Evolutionary conservation across 1,140 invertebrate species (phyloP), one percentile per base, ranked within the genome.

Genomic region (Colletes latitarsis): DNA sequence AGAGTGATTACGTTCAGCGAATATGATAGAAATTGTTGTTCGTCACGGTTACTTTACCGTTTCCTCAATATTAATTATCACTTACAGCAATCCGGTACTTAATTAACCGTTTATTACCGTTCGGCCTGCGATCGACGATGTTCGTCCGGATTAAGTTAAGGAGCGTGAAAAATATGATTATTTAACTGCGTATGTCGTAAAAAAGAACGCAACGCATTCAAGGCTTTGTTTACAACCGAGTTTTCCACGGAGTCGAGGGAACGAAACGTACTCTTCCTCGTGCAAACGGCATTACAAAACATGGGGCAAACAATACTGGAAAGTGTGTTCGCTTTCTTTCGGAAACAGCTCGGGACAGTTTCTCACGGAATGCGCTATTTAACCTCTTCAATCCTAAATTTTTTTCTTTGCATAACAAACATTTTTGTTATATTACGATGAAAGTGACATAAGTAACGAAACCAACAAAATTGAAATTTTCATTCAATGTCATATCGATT

Each of bases 311-410:
- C 70, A 80, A 79, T 83, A 64, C 53, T 70, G 82, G 82, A 85
- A 80, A 80, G 76, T 10, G 66, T 72, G 6, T 77, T 74, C 21
- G 30, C 69, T 83, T 63, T 74, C 71, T 81, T 88, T 70, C 39
- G 63, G 77, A 85, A 76, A 60, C 62, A 4, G 10, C 60, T 64
- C 62, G 21, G 39, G 66, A 69, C 72, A 68, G 63, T 75, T 75
- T 71, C 70, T 46, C 69, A 68, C 68, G 63, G 41, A 39, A 71
- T 63, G 41, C 14, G 41, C 62, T 21, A 39, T 9, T 60, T 63
- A 12, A 62, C 15, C 43, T 9, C 43, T 67, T 19, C 30, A 2
- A 30, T 30, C 30, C 30, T 30, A 30, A 30, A 30, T 30, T 30
- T 30, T 0, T 30, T 30, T 30, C 30, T 30, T 30, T 30, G 30